phyloP scores from a whole-genome alignment of 2,888 invertebrate genomes.

The Cheilosia scutellata region DNA sequence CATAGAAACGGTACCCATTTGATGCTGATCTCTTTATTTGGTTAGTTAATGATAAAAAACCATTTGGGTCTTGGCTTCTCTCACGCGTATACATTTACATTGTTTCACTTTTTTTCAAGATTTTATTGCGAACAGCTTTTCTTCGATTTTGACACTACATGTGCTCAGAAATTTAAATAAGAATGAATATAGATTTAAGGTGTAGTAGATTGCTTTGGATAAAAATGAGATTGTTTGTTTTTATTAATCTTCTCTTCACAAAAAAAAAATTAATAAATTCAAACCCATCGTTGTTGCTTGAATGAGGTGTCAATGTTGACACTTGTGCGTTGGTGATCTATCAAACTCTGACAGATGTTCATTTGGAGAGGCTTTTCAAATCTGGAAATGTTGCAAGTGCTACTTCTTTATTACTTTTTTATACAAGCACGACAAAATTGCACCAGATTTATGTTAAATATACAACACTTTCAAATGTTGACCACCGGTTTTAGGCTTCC shows the following conservation, averaged over 20 bases:
- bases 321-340: conserved; percentile 40
- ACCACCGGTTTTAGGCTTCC: not conserved
- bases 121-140: conserved; percentile 16
- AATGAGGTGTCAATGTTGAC: conserved; percentile 69
- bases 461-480: too few species aligned
- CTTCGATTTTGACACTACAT: not conserved
- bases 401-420: too few species aligned
- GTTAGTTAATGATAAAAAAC: conserved; percentile 53
- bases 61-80: conserved; percentile 43
- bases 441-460: too few species aligned
- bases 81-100: conserved; percentile 8
- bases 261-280: conserved; percentile 20
- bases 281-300: conserved; percentile 13
- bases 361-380: too few species aligned
- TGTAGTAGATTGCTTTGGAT: not conserved
- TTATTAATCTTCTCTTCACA: not conserved
- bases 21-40: conserved; percentile 39
- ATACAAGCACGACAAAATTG: too few species aligned
- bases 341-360: conserved; percentile 15
- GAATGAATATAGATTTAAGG: not conserved
- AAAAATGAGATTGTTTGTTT: conserved; percentile 39
- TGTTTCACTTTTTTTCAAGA: conserved; percentile 4
- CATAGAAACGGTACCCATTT: conserved; percentile 53
- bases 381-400: too few species aligned
- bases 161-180: conserved; percentile 20